Percentiles rank a stretch among this genome's conserved stretches.
Conservation (phyloP, 2,888 invertebrate species). For the Cantharis lateralis region DNA sequence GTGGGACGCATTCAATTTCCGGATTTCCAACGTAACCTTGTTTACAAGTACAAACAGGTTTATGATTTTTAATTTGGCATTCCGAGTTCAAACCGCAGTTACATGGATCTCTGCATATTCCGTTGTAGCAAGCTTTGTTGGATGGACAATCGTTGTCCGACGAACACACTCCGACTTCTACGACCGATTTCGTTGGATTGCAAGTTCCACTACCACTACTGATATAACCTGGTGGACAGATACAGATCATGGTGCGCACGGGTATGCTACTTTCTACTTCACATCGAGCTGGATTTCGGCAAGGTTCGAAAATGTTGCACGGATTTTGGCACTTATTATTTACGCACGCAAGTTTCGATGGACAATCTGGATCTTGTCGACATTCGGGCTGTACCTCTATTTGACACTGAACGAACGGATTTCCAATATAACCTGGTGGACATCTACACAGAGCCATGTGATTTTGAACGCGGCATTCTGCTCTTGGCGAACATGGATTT, state of each 20-base stretch:
- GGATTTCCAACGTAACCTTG: slow-evolving; percentile 86
- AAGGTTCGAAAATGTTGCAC: slow-evolving; percentile 77
- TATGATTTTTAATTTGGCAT: slow-evolving; percentile 82
- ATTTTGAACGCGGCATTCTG: slow-evolving; percentile 80
- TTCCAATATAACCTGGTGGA: slow-evolving; percentile 74
- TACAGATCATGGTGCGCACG: slow-evolving; percentile 86
- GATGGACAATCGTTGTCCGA: slow-evolving; percentile 78
- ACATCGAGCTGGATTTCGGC: slow-evolving; percentile 78
- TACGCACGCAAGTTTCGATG: slow-evolving; percentile 78
- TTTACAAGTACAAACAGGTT: slow-evolving; percentile 84
- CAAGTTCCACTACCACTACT: slow-evolving; percentile 83
- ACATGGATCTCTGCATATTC: slow-evolving; percentile 82
- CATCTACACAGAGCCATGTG: slow-evolving; percentile 88
- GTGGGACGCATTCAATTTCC: slow-evolving; percentile 76
- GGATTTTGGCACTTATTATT: slow-evolving; percentile 83
- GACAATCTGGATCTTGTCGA: slow-evolving; percentile 80
- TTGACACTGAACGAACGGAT: slow-evolving; percentile 80
- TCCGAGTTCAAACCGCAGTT: slow-evolving; percentile 84
- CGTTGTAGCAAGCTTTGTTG: slow-evolving; percentile 79
- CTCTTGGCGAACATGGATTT: slow-evolving; percentile 76
- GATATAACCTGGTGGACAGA: slow-evolving; percentile 86
- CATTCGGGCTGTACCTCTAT: slow-evolving; percentile 78
- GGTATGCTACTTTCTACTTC: slow-evolving; percentile 81
- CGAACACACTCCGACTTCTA: slow-evolving; percentile 70
- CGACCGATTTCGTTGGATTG: slow-evolving; percentile 67